Base-by-base conservation (phyloP, 2,888 invertebrate genomes). In the Dryobotodes eremita region DNA sequence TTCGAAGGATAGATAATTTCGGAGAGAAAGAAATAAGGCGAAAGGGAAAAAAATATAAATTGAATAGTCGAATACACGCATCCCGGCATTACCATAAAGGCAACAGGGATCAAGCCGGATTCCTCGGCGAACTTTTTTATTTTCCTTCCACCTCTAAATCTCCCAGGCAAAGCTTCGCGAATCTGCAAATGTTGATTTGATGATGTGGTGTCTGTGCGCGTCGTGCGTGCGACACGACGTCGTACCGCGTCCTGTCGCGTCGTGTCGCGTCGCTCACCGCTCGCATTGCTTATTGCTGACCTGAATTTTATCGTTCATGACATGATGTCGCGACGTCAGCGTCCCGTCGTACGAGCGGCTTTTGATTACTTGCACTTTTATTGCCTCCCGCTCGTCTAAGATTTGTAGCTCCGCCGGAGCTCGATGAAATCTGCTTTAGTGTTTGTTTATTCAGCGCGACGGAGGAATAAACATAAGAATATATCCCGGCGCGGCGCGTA, bases 111-210 rank as follows among this genome's bases (percentile, higher is more conserved):
- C 96, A 97, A 96, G 93, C 90, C 91, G 97, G 97, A 96, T 97
- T 97, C 96, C 95, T 95, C 94, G 96, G 96, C 95, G 96, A 96
- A 97, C 96, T 97, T 97, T 96, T 97, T 97, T 97, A 97, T 97
- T 97, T 96, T 96, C 96, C 96, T 96, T 95, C 96, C 95, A 96
- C 96, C 96, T 96, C 96, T 97, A 97, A 96, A 97, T 97, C 97
- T 96, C 95, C 91, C 93, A 92, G 94, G 94, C 94, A 96, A 96
- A 96, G 96, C 96, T 95, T 94, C 96, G 97, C 95, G 96, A 97
- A 97, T 97, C 97, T 97, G 97, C 96, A 97, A 97, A 97, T 97
- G 97, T 95, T 97, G 97, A 97, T 97, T 97, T 97, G 97, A 97
- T 97, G 97, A 97, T 97, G 92, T 91, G 90, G 91, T 88, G 92